Percentiles rank a stretch among this genome's conserved stretches.
phyloP scores from a whole-genome alignment of 2,888 invertebrate genomes.

The Melieria picta region DNA sequence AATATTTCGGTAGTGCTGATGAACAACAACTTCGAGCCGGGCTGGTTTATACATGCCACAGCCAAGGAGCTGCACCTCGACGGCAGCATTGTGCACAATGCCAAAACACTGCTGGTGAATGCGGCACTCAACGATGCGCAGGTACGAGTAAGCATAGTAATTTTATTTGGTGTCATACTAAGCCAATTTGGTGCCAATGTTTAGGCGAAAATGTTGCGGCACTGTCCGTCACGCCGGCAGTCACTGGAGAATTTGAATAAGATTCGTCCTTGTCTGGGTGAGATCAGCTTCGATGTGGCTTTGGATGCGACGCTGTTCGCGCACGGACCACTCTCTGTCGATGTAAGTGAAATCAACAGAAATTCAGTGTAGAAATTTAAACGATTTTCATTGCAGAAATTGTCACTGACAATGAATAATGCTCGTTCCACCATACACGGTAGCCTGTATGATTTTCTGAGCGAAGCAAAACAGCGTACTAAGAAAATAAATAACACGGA shows the following conservation, averaged over 20 bases:
- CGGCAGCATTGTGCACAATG: conserved; percentile 75
- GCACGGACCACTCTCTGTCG: conserved; percentile 85
- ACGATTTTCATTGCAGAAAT: conserved; percentile 53
- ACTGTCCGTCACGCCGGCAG: conserved; percentile 61
- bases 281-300: conserved; percentile 77
- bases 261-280: conserved; percentile 75
- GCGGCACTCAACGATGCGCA: conserved; percentile 75
- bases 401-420: conserved; percentile 66
- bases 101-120: conserved; percentile 77
- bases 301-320: conserved; percentile 83
- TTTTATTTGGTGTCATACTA: background rate
- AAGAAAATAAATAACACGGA: conserved; percentile 45
- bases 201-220: conserved; percentile 62
- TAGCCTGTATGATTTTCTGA: conserved; percentile 67
- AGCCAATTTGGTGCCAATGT: background rate
- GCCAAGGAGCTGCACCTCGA: conserved; percentile 77
- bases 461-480: conserved; percentile 63
- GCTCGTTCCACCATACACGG: conserved; percentile 68
- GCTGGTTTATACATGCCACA: conserved; percentile 77
- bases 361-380: no score
- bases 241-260: conserved; percentile 65
- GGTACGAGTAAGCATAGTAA: conserved; percentile 54
- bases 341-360: conserved; percentile 68
- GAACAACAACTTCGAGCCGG: conserved; percentile 71
- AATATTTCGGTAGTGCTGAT: conserved; percentile 75